phyloP scores from a whole-genome alignment of 2,113 vertebrate genomes.

The Chrysochloris asiatica region DNA sequence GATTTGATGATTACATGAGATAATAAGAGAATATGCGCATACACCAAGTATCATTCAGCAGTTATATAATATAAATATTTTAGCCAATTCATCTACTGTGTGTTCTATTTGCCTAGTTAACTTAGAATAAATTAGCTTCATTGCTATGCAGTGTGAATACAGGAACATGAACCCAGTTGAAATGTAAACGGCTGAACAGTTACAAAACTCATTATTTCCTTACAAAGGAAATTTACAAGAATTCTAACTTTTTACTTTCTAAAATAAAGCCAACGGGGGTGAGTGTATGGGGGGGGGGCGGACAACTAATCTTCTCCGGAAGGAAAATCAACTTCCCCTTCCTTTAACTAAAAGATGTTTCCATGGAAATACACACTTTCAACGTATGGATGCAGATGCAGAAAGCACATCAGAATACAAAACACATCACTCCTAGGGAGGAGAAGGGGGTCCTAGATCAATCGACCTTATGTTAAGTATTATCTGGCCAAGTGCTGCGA shows the following conservation, averaged over 20 bases:
- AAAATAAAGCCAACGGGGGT: background rate
- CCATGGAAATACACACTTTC: background rate
- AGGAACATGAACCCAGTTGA: conserved; percentile 20
- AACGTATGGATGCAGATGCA: too few relatives aligned
- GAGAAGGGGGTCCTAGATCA: background rate
- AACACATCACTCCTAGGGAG: background rate
- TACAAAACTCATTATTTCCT: background rate
- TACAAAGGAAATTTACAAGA: conserved; percentile 46
- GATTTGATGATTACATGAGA: background rate
- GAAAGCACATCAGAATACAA: background rate
- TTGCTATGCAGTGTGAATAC: background rate
- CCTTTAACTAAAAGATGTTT: background rate
- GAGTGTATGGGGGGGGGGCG: too few relatives aligned
- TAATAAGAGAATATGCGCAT: background rate
- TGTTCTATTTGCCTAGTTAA: background rate
- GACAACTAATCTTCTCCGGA: background rate
- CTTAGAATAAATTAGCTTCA: background rate
- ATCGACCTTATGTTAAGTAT: background rate
- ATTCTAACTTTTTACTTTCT: background rate
- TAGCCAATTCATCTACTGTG: background rate
- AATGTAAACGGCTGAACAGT: background rate
- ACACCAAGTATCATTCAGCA: background rate
- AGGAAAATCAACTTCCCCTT: conserved; percentile 21
- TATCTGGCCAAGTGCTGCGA: background rate
- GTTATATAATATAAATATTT: background rate